phyloP scores from a whole-genome alignment of 1,140 invertebrate species.

The Adoxophyes honmai region DNA sequence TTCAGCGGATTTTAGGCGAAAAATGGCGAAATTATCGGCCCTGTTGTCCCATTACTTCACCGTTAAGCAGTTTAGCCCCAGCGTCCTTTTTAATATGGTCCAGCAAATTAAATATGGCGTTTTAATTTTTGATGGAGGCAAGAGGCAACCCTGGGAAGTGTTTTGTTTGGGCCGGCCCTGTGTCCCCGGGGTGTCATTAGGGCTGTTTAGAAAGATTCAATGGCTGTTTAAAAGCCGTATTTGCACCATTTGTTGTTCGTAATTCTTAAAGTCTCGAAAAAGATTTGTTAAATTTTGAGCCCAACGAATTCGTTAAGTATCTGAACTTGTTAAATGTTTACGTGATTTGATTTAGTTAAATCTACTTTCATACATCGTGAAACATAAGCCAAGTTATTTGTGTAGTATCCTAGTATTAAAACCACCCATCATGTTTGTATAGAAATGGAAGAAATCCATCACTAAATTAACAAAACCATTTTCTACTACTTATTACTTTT shows the following conservation, averaged over 20 bases:
- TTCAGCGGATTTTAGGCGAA: background rate
- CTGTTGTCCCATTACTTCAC: slow-evolving; percentile 3
- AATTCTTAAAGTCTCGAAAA: slow-evolving; percentile 9
- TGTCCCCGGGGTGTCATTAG: background rate
- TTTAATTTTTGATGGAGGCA: slow-evolving; percentile 20
- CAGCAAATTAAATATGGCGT: slow-evolving; percentile 21
- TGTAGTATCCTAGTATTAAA: no score
- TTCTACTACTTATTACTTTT: no score
- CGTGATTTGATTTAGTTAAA: no score
- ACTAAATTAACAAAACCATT: no score
- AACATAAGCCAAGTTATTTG: no score
- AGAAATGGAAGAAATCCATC: no score
- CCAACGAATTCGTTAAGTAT: no score
- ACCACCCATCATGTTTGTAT: no score
- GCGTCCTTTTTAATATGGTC: slow-evolving; percentile 11
- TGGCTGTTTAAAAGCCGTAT: slow-evolving; percentile 9
- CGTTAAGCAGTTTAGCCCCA: slow-evolving; percentile 11
- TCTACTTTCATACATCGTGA: no score
- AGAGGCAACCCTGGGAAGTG: background rate
- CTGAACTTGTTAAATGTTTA: no score
- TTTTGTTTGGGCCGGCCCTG: background rate
- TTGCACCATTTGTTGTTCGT: slow-evolving; percentile 2
- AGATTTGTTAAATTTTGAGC: background rate
- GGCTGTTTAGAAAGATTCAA: slow-evolving; percentile 4
- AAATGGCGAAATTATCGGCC: background rate